Conservation (phyloP, 1,140 invertebrate species). For the Drosophila sechellia region DNA sequence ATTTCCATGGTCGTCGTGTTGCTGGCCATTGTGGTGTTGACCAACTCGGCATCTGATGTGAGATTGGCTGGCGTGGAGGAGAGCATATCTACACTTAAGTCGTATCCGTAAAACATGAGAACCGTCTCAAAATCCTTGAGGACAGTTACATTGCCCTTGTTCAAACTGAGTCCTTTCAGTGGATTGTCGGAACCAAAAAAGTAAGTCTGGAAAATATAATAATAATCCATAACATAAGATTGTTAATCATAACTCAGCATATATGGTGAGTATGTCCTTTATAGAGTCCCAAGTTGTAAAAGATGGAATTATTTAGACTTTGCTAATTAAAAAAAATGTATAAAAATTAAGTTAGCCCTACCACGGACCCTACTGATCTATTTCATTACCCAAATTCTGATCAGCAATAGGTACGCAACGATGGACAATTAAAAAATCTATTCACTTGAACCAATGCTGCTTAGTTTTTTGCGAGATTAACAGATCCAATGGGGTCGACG, state of each 20-base stretch:
- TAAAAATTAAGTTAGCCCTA: not conserved
- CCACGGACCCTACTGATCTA: slow-evolving; percentile 9
- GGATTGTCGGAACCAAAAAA: slow-evolving; percentile 92
- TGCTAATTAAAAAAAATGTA: too few species aligned
- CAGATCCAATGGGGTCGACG: slow-evolving; percentile 51
- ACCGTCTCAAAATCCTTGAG: slow-evolving; percentile 89
- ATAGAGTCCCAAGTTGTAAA: too few species aligned
- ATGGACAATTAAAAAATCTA: slow-evolving; percentile 67
- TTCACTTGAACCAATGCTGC: slow-evolving; percentile 49
- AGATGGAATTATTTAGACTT: too few species aligned
- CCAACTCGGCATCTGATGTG: slow-evolving; percentile 15
- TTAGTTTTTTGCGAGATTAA: slow-evolving; percentile 42
- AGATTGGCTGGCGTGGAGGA: slow-evolving; percentile 61
- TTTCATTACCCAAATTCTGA: not conserved
- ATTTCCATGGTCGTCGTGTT: slow-evolving; percentile 58
- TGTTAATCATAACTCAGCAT: too few species aligned
- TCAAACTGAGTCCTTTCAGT: slow-evolving; percentile 90
- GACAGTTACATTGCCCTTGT: slow-evolving; percentile 90
- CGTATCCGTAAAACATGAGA: slow-evolving; percentile 91
- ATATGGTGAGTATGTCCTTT: too few species aligned
- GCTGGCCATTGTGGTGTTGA: slow-evolving; percentile 45
- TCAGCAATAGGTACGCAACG: slow-evolving; percentile 3
- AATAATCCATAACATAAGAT: not conserved
- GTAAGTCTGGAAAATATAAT: slow-evolving; percentile 86
- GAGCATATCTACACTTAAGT: slow-evolving; percentile 85